These are phyloP conservation scores for Platyura marginata DNA, from an alignment of 1,140 invertebrate species.

Conservation along the genomic window DNA sequence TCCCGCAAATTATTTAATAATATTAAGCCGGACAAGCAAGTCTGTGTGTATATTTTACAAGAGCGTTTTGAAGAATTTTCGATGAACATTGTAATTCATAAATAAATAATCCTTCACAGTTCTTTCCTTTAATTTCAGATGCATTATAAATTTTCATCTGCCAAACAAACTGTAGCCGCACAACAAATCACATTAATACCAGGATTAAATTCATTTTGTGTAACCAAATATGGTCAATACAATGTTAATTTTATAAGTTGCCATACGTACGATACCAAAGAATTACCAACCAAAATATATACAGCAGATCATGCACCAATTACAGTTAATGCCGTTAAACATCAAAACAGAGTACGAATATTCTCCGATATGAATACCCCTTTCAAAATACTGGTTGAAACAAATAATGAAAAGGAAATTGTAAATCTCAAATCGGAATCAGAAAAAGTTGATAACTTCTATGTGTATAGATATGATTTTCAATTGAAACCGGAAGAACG, in stretches of 20 bases:
- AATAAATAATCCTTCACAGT: no score
- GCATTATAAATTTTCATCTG: conserved; percentile 9
- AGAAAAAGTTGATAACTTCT: conserved; percentile 20
- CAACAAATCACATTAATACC: conserved; percentile 21
- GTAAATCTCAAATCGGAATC: conserved; percentile 20
- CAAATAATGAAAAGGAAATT: conserved; percentile 15
- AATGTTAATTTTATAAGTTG: conserved; percentile 60
- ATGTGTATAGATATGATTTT: conserved; percentile 31
- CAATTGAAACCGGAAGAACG: conserved; percentile 33
- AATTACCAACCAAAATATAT: conserved; percentile 16
- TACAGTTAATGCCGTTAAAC: conserved; percentile 24
- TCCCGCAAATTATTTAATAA: no score
- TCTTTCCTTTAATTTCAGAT: conserved; percentile 6
- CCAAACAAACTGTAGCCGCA: conserved; percentile 11
- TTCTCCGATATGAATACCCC: conserved; percentile 19
- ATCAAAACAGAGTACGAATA: conserved; percentile 26
- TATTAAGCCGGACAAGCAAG: no score
- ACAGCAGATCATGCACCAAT: conserved; percentile 16
- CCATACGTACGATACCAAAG: conserved; percentile 52
- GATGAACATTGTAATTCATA: no score
- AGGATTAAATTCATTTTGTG: conserved; percentile 40
- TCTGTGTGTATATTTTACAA: no score
- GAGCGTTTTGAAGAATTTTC: no score
- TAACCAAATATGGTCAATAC: conserved; percentile 49
- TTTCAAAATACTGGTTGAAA: conserved; percentile 20